A percentile compares a stretch with the other conserved stretches of the same genome.
These are phyloP conservation scores for Hypomecis atomaria DNA, from an alignment of 2,888 invertebrate genomes.

Conservation along the genomic window DNA sequence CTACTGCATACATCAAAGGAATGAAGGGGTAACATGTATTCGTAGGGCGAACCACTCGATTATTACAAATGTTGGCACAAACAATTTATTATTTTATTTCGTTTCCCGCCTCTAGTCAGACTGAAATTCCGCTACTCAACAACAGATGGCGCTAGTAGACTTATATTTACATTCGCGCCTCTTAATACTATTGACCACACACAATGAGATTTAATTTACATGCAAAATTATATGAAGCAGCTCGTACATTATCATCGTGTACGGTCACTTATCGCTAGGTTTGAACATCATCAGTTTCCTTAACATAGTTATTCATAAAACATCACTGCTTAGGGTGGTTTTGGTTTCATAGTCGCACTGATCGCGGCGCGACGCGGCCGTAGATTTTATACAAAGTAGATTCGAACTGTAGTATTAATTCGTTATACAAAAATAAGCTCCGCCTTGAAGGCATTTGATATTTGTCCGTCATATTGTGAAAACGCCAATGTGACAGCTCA, in stretches of 20 bases:
- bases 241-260: constrained; percentile 60
- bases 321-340: constrained; percentile 17
- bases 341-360: too few species aligned
- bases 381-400: too few species aligned
- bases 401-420: too few species aligned
- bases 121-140: constrained; percentile 67
- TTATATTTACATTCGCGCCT: constrained; percentile 63
- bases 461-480: too few species aligned
- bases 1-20: constrained; percentile 81
- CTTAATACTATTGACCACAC: constrained; percentile 63
- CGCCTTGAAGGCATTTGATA: too few species aligned
- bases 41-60: constrained; percentile 78
- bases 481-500: too few species aligned
- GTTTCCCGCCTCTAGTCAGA: constrained; percentile 44
- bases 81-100: constrained; percentile 69
- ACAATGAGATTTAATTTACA: constrained; percentile 57
- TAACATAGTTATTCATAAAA: constrained; percentile 37
- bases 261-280: constrained; percentile 71
- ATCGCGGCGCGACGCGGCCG: too few species aligned
- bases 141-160: constrained; percentile 73
- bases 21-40: constrained; percentile 74
- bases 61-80: constrained; percentile 82
- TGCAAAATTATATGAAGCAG: constrained; percentile 37
- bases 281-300: constrained; percentile 84
- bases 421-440: too few species aligned